phyloP scores from a whole-genome alignment of 2,113 vertebrate species.

The Formicarius rufipectus region DNA sequence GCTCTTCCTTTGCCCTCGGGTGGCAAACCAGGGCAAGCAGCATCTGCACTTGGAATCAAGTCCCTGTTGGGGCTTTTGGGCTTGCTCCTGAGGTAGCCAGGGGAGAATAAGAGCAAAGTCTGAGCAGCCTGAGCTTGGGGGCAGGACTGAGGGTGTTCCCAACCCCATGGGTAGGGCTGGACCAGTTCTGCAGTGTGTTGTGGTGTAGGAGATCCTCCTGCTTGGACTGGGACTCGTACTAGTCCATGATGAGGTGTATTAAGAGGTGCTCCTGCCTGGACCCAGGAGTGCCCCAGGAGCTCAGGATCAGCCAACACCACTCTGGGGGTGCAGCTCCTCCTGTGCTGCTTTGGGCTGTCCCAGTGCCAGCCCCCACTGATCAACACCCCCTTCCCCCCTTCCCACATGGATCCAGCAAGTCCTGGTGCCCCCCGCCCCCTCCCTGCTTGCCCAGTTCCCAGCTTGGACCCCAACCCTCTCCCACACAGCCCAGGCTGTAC shows the following conservation, averaged over 20 bases:
- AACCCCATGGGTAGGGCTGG: not conserved
- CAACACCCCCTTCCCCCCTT: too few species aligned
- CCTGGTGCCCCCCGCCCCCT: not conserved
- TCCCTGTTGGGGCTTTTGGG: not conserved
- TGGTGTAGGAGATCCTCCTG: not conserved
- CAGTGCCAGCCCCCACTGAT: too few species aligned
- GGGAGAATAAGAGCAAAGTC: not conserved
- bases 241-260: not conserved
- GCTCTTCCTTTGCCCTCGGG: not conserved
- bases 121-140: not conserved
- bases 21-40: not conserved
- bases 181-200: rapidly evolving
- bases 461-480: not conserved
- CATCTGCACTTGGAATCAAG: not conserved
- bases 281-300: not conserved
- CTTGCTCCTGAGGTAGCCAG: rapidly evolving
- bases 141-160: rapidly evolving
- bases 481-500: not conserved
- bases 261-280: not conserved
- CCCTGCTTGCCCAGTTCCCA: not conserved
- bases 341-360: too few species aligned
- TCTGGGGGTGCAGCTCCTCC: not conserved
- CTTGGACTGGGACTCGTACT: not conserved
- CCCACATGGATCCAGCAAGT: not conserved
- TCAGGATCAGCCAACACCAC: not conserved